Percentiles rank a stretch among this genome's conserved stretches.
These are phyloP conservation scores for Brachionus plicatilis DNA, from an alignment of 1,140 invertebrate species.

Conservation along the genomic window DNA sequence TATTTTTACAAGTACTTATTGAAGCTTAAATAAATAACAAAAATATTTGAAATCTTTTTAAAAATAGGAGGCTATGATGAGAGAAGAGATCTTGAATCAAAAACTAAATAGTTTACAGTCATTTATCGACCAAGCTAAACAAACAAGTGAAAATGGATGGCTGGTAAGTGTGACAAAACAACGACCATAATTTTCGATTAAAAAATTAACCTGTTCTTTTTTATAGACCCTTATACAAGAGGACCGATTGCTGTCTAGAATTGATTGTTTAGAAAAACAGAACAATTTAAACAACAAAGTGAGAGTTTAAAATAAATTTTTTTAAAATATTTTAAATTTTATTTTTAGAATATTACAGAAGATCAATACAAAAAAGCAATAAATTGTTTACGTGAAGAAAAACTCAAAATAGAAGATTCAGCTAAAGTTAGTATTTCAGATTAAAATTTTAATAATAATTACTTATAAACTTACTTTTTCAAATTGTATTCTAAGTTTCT, in stretches of 20 bases:
- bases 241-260: conserved; percentile 32
- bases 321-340: not conserved
- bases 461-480: too few species aligned
- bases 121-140: conserved; percentile 19
- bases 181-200: too few species aligned
- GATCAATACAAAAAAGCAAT: conserved; percentile 15
- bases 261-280: conserved; percentile 32
- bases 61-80: conserved; percentile 31
- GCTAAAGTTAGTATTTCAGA: not conserved
- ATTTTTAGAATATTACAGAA: not conserved
- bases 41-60: not conserved
- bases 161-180: not conserved
- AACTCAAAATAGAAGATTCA: conserved; percentile 13
- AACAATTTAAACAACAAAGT: conserved; percentile 25
- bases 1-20: conserved; percentile 24
- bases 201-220: not conserved
- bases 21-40: not conserved
- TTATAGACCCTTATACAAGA: conserved; percentile 22
- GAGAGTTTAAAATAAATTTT: not conserved
- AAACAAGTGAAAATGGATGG: conserved; percentile 33
- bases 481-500: too few species aligned
- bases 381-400: conserved; percentile 7
- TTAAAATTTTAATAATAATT: too few species aligned
- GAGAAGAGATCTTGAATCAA: conserved; percentile 36
- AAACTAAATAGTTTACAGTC: conserved; percentile 8